Evolutionary conservation across 2,113 vertebrate genomes (phyloP).

Genomic region (Chaetodon trifascialis): DNA sequence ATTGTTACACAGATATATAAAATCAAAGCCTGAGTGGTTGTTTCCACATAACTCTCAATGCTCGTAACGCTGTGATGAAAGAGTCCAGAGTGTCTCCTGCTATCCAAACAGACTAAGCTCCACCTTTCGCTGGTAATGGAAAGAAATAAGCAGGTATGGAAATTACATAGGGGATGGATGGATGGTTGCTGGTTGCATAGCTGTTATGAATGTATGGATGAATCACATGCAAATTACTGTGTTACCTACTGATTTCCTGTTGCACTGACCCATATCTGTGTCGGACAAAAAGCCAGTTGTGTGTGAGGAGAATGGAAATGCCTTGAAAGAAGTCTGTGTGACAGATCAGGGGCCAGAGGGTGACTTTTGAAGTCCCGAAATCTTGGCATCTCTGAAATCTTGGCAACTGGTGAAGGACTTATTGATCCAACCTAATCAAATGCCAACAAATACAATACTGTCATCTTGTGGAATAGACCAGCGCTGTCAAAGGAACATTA

Average conservation of each 20-base stretch:
- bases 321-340: neutral
- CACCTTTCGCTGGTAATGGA: no score
- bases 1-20: no score
- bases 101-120: no score
- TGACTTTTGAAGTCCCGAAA: neutral
- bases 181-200: neutral
- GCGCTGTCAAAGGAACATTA: no score
- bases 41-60: no score
- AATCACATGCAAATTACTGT: neutral
- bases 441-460: neutral
- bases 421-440: neutral
- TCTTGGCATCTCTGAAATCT: neutral
- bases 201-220: neutral
- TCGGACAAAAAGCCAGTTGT: neutral
- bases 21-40: no score
- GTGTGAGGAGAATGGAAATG: neutral
- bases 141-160: no score
- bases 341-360: neutral
- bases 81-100: no score
- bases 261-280: neutral
- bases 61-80: no score
- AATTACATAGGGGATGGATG: no score
- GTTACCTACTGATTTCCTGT: neutral
- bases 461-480: neutral
- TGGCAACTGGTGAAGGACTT: neutral